These are phyloP conservation scores for Chymomyza costata DNA, from an alignment of 1,140 invertebrate genomes.

Conservation along the genomic window DNA sequence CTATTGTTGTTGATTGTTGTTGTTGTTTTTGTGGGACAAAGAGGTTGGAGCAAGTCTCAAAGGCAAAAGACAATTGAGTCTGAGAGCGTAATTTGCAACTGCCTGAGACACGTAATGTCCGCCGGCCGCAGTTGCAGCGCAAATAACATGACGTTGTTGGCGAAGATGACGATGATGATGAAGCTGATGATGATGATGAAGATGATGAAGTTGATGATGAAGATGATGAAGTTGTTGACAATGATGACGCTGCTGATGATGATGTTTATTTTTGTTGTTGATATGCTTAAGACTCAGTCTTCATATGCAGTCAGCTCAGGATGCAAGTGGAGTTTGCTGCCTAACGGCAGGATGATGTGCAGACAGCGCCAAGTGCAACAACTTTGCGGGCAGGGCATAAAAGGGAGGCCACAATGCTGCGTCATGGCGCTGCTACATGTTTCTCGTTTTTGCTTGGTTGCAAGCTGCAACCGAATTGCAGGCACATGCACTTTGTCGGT, in stretches of 20 bases:
- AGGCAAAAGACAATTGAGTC: slow-evolving; percentile 69
- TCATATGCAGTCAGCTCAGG: slow-evolving; percentile 6
- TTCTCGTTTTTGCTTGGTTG: slow-evolving; percentile 58
- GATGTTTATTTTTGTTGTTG: background rate
- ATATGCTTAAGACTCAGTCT: too few species aligned
- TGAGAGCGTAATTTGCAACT: slow-evolving; percentile 71
- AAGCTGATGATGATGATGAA: slow-evolving; percentile 1
- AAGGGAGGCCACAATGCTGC: slow-evolving; percentile 9
- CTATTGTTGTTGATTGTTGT: slow-evolving; percentile 54
- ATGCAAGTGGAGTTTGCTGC: slow-evolving; percentile 23
- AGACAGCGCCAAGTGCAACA: slow-evolving; percentile 42
- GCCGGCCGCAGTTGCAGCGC: slow-evolving; percentile 14
- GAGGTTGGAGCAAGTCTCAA: slow-evolving; percentile 38
- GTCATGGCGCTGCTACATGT: slow-evolving; percentile 41
- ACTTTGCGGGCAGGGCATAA: slow-evolving; percentile 38
- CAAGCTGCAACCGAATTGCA: slow-evolving; percentile 63
- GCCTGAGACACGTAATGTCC: slow-evolving; percentile 49
- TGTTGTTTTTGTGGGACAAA: slow-evolving; percentile 36
- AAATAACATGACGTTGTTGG: too few species aligned
- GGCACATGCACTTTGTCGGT: slow-evolving; percentile 48
- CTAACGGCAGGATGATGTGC: slow-evolving; percentile 46
- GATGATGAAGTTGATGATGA: slow-evolving; percentile 8
- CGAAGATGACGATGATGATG: too few species aligned
- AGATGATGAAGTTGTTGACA: too few species aligned
- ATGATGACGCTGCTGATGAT: too few species aligned